A percentile compares a stretch with the other conserved stretches of the same genome.
These are phyloP conservation scores for Oryzias curvinotus DNA, from an alignment of 2,113 vertebrate genomes.

Conservation along the genomic window DNA sequence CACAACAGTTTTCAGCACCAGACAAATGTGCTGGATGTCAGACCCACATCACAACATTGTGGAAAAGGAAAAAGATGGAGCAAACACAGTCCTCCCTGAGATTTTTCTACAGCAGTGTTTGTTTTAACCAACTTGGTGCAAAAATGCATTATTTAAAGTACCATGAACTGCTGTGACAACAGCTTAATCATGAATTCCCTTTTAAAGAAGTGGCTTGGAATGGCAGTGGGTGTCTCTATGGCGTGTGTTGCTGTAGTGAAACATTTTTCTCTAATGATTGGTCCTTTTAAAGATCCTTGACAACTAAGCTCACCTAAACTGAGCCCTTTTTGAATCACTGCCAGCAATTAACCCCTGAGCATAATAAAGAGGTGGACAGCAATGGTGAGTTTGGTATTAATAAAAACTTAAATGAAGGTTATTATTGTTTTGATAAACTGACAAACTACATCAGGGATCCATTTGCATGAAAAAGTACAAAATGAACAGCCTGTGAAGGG, in stretches of 20 bases:
- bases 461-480: too few species aligned
- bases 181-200: conserved; percentile 62
- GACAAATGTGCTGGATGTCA: conserved; percentile 12
- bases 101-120: conserved; percentile 23
- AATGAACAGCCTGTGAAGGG: too few species aligned
- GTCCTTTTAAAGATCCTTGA: neutral
- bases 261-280: neutral
- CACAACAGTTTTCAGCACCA: conserved; percentile 2
- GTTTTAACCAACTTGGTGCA: conserved; percentile 33
- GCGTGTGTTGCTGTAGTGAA: neutral
- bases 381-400: too few species aligned
- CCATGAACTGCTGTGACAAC: conserved; percentile 21
- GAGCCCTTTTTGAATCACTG: too few species aligned
- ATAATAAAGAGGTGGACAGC: too few species aligned
- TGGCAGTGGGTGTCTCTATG: conserved; percentile 4
- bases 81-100: conserved; percentile 50
- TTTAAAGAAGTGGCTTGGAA: conserved; percentile 40
- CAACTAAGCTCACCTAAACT: too few species aligned
- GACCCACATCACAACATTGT: conserved; percentile 28
- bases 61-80: neutral
- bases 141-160: conserved; percentile 42
- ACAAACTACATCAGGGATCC: too few species aligned
- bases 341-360: too few species aligned
- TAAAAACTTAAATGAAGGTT: too few species aligned
- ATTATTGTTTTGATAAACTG: too few species aligned